phyloP scores from a whole-genome alignment of 2,113 vertebrate species.

The Charina bottae region DNA sequence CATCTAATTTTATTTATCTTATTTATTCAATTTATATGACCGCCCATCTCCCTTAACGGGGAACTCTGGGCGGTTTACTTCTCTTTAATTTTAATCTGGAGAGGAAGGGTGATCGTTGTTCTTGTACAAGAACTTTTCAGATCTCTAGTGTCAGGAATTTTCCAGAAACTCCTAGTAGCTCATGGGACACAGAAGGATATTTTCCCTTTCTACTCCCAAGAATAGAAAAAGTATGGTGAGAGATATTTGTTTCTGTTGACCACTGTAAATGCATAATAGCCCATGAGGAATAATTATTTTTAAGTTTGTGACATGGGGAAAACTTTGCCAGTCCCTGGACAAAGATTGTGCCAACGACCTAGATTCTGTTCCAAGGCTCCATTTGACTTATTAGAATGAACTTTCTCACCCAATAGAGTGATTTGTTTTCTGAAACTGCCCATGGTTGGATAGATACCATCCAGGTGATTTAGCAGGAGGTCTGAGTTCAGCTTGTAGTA shows the following conservation, averaged over 20 bases:
- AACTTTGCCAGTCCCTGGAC: not conserved
- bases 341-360: not conserved
- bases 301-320: not conserved
- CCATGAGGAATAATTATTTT: conserved; percentile 6
- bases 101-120: not conserved
- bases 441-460: not conserved
- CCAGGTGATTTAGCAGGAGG: not conserved
- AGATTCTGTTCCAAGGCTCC: not conserved
- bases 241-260: conserved; percentile 5
- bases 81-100: not conserved
- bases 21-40: no score
- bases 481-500: not conserved
- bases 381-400: not conserved
- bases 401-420: not conserved
- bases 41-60: no score
- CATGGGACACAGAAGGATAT: not conserved
- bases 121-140: not conserved
- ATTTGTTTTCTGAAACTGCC: conserved; percentile 6
- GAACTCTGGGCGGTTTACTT: no score
- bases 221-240: not conserved
- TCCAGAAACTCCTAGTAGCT: conserved; percentile 5
- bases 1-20: no score
- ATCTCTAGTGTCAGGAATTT: not conserved
- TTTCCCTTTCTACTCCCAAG: not conserved
- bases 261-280: not conserved